A percentile compares a stretch with the other conserved stretches of the same genome.
Conservation (phyloP, 2,113 vertebrate species). For the Sula dactylatra region DNA sequence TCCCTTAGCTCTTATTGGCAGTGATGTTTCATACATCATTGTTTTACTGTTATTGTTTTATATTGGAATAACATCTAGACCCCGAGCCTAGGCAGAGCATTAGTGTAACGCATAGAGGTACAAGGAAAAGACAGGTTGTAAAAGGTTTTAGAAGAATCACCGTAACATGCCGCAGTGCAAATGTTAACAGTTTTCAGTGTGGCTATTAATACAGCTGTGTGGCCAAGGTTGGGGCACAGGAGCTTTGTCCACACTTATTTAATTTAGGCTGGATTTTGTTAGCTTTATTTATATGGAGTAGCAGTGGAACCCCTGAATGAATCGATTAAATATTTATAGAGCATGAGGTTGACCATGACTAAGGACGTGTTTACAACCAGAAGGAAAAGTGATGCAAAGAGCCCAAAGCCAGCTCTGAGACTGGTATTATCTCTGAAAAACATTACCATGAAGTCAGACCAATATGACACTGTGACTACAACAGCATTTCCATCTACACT, state of each 20-base stretch:
- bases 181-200: not conserved
- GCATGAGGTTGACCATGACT: not conserved
- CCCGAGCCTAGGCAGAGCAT: not conserved
- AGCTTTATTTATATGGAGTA: not conserved
- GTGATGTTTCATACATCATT: fast-evolving
- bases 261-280: not conserved
- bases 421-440: not conserved
- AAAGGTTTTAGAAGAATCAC: not conserved
- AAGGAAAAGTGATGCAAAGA: not conserved
- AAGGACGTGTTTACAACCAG: not conserved
- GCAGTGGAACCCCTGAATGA: not conserved
- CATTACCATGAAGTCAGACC: not conserved
- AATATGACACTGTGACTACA: not conserved
- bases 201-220: not conserved
- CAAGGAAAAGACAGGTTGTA: not conserved
- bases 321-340: not conserved
- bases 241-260: not conserved
- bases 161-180: not conserved
- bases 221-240: not conserved
- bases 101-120: not conserved
- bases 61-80: not conserved
- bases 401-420: not conserved
- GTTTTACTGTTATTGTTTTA: not conserved
- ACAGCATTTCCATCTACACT: not conserved
- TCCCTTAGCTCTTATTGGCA: not conserved